These are phyloP conservation scores for Chelon auratus DNA, from an alignment of 2,797 vertebrate genomes.

Conservation along the genomic window DNA sequence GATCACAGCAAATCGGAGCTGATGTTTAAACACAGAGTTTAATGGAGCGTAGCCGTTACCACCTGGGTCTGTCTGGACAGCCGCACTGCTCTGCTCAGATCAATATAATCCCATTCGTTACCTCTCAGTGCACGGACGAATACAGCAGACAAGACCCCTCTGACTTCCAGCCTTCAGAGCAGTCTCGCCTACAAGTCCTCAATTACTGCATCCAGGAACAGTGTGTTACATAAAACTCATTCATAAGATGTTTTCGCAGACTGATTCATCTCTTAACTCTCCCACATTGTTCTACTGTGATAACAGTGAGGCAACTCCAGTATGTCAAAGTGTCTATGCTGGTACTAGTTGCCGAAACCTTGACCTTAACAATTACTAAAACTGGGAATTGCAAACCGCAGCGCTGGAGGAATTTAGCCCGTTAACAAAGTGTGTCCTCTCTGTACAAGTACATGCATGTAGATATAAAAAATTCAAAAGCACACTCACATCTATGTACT, in stretches of 20 bases:
- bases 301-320: slow-evolving; percentile 6
- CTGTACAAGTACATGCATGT: slow-evolving; percentile 21
- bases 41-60: slow-evolving; percentile 48
- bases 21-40: slow-evolving; percentile 46
- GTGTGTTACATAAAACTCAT: slow-evolving; percentile 59
- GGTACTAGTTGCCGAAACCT: slow-evolving; percentile 8
- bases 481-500: slow-evolving; percentile 30
- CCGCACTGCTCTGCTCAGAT: slow-evolving; percentile 38
- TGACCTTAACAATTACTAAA: not conserved
- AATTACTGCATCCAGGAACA: slow-evolving; percentile 49
- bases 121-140: slow-evolving; percentile 37
- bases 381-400: slow-evolving; percentile 1
- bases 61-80: slow-evolving; percentile 53
- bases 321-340: slow-evolving; percentile 10
- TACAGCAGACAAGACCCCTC: slow-evolving; percentile 46
- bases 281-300: slow-evolving; percentile 38
- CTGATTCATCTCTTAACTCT: slow-evolving; percentile 54
- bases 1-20: slow-evolving; percentile 37
- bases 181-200: slow-evolving; percentile 52
- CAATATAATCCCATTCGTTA: slow-evolving; percentile 58
- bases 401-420: not conserved
- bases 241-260: slow-evolving; percentile 50
- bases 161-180: slow-evolving; percentile 54
- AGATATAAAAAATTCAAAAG: slow-evolving; percentile 41
- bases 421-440: slow-evolving; percentile 13